Conservation (phyloP, 2,113 vertebrate species). For the Larimichthys polyactis region DNA sequence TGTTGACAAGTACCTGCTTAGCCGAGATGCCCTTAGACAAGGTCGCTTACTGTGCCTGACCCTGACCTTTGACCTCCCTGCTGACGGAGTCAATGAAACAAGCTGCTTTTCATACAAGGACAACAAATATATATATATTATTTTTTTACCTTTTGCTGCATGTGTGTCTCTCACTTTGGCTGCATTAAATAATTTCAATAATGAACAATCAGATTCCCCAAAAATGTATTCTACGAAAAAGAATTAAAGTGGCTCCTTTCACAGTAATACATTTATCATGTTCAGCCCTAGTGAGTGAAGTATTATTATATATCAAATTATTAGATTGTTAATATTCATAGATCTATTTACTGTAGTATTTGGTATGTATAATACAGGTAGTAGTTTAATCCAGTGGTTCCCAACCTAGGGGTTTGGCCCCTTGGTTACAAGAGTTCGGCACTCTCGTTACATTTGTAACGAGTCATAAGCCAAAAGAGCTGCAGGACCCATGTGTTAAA, state of each 20-base stretch:
- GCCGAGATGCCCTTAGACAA: not conserved
- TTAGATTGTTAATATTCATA: too few species aligned
- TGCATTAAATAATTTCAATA: not conserved
- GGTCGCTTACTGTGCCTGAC: constrained; percentile 23
- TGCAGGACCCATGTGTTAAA: not conserved
- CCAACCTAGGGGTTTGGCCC: too few species aligned
- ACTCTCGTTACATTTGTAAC: not conserved
- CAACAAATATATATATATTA: not conserved
- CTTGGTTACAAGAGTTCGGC: too few species aligned
- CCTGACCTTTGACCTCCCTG: constrained; percentile 42
- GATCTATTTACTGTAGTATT: too few species aligned
- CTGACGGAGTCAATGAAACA: not conserved
- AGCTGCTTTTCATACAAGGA: not conserved
- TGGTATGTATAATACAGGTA: too few species aligned
- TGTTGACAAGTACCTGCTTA: constrained; percentile 33
- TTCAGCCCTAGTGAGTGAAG: too few species aligned
- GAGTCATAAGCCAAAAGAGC: not conserved
- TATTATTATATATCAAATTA: not conserved
- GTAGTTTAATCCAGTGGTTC: too few species aligned
- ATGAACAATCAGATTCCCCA: not conserved
- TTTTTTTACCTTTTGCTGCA: not conserved
- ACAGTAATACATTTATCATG: too few species aligned
- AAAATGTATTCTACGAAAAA: not conserved
- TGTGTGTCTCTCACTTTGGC: not conserved
- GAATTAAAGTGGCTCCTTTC: too few species aligned